phyloP scores from a whole-genome alignment of 2,797 vertebrate genomes.

The Myiotriccus ornatus region DNA sequence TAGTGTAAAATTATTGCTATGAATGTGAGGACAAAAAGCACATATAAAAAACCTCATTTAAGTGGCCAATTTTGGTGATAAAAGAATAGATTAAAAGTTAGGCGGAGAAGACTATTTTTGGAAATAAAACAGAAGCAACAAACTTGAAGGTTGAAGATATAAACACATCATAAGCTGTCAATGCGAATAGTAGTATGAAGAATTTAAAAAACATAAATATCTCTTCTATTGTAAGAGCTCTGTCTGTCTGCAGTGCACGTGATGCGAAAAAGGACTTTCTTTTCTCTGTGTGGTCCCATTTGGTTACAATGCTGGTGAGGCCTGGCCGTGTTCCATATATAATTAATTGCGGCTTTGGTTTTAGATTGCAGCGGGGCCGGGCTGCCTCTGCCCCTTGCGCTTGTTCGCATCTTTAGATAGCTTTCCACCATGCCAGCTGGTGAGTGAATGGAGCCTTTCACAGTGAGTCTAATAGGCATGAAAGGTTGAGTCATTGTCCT shows the following conservation, averaged over 20 bases:
- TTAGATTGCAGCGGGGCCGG: conserved; percentile 60
- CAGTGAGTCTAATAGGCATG: conserved; percentile 51
- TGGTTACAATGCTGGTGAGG: conserved; percentile 66
- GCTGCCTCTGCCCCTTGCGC: not conserved
- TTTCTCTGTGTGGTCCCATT: conserved; percentile 72
- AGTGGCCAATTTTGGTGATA: not conserved
- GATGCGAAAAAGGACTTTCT: conserved; percentile 55
- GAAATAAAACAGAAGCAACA: not conserved
- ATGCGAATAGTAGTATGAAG: not conserved
- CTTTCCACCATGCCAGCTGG: conserved; percentile 74
- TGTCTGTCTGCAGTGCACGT: not conserved
- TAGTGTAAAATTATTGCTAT: not conserved
- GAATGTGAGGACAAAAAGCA: not conserved
- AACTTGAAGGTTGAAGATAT: not conserved
- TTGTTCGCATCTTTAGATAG: conserved; percentile 68
- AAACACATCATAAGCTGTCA: not conserved
- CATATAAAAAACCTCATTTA: not conserved
- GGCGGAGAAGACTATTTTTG: not conserved
- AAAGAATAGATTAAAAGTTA: not conserved
- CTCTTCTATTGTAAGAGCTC: not conserved
- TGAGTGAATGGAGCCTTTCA: conserved; percentile 70
- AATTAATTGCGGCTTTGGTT: conserved; percentile 80
- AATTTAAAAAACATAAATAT: not conserved
- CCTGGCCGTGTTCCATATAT: conserved; percentile 72
- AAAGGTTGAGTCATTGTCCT: conserved; percentile 53